phyloP scores from a whole-genome alignment of 2,797 vertebrate genomes.

The Carduelis carduelis region DNA sequence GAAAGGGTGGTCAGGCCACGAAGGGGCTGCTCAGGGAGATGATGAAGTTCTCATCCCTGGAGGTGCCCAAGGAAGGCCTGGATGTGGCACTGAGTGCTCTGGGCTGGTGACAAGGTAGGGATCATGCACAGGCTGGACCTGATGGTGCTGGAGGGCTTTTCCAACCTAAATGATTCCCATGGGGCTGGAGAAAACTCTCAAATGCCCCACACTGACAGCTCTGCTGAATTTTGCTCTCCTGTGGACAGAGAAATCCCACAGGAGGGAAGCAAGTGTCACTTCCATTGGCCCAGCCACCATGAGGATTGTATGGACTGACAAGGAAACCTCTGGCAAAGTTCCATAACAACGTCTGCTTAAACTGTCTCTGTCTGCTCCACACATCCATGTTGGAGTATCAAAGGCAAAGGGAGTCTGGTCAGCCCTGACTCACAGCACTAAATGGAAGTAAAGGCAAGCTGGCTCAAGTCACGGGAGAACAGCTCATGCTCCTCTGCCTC shows the following conservation, averaged over 20 bases:
- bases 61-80: background rate
- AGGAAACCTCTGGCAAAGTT: background rate
- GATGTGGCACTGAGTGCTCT: background rate
- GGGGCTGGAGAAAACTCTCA: background rate
- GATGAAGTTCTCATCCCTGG: background rate
- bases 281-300: background rate
- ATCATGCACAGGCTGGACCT: background rate
- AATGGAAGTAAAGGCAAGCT: constrained; percentile 14
- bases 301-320: background rate
- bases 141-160: background rate
- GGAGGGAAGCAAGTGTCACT: background rate
- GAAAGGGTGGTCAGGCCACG: background rate
- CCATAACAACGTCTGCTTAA: background rate
- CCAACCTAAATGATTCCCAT: background rate
- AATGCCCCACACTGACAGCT: background rate
- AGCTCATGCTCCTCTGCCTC: background rate
- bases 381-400: background rate
- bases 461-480: background rate
- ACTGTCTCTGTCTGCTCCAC: background rate
- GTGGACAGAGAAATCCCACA: background rate
- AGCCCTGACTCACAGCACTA: constrained; percentile 10
- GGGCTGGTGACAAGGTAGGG: background rate
- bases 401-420: constrained; percentile 8
- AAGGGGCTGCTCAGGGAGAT: background rate
- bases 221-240: background rate